Evolutionary conservation across 2,797 vertebrate species (phyloP), one percentile per base, ranked within the genome.

Genomic region (Diglossa cyanea): DNA sequence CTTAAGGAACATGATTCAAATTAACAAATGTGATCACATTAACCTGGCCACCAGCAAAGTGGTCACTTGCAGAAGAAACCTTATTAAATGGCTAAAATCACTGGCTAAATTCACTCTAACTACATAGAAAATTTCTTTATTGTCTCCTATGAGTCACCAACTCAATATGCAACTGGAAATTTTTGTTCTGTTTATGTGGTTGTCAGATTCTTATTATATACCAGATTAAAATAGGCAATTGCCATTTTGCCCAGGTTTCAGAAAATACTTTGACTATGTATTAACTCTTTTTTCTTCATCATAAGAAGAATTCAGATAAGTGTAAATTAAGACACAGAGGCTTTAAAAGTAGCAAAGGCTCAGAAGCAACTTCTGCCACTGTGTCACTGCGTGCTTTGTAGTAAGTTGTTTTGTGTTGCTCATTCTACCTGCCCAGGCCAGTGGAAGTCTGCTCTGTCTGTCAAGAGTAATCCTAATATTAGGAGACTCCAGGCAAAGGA

Each of bases 391-490:
- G 0, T 63, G 51, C 45, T 93, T 74, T 78, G 42, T 39, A 91
- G n/a, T 11, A 35, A 88, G 45, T 65, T 31, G 14, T 60, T 95
- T 61, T 54, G 31, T 70, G 37, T 74, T 93, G 73, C 31, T 93
- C 50, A 65, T 87, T 57, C 74, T 84, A 48, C 61, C 61, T 28
- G 55, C 54, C 61, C 72, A 57, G 70, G 77, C 70, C 78, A 70
- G 45, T 60, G 33, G 70, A 94, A 96, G 86, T 50, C 83, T 95
- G 25, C 80, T 92, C 73, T 82, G 54, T 76, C 86, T 95, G 93
- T 96, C 92, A 96, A 74, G 71, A 88, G 39, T 73, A 93, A 96
- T 94, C 67, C 86, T 54, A 92, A 91, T 88, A 95, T 70, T 78
- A 83, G 88, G 51, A 58, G 71, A 90, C 73, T 95, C 76, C 63